Conservation (phyloP, 1,140 invertebrate species). For the Hyles vespertilio region DNA sequence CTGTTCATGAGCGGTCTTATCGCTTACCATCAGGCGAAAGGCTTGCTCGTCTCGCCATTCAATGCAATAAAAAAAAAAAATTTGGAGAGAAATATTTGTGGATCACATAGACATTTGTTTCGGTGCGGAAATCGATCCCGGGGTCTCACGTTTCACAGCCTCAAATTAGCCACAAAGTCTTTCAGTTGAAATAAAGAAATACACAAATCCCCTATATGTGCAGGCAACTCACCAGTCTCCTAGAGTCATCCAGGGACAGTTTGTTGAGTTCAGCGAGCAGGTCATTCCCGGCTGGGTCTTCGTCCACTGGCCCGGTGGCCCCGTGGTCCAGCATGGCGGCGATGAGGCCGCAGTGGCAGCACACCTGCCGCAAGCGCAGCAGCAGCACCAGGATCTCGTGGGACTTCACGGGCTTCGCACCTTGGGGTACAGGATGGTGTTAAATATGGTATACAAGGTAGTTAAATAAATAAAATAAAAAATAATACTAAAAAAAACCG, state of each 20-base stretch:
- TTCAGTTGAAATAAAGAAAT: too few species aligned
- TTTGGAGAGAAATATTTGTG: too few species aligned
- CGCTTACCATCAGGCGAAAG: too few species aligned
- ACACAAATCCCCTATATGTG: neutral
- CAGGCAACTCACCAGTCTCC: slow-evolving; percentile 28
- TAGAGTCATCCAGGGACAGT: slow-evolving; percentile 72
- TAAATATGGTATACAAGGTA: too few species aligned
- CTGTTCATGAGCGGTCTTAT: too few species aligned
- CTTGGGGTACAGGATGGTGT: slow-evolving; percentile 15
- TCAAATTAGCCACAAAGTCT: too few species aligned
- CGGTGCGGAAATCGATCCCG: too few species aligned
- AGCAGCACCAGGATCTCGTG: slow-evolving; percentile 89
- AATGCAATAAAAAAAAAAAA: too few species aligned
- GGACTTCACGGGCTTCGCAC: slow-evolving; percentile 79
- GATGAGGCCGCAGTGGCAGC: slow-evolving; percentile 91
- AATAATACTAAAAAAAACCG: neutral
- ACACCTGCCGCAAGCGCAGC: slow-evolving; percentile 90
- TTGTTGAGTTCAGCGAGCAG: slow-evolving; percentile 79
- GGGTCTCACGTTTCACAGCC: too few species aligned
- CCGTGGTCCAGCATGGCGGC: slow-evolving; percentile 79
- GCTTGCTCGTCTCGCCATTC: too few species aligned
- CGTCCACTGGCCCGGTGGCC: slow-evolving; percentile 48
- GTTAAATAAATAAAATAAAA: too few species aligned
- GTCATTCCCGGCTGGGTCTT: slow-evolving; percentile 68
- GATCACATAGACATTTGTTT: too few species aligned